These are phyloP conservation scores for Tinamus major DNA, from an alignment of 2,797 vertebrate genomes.

Conservation along the genomic window DNA sequence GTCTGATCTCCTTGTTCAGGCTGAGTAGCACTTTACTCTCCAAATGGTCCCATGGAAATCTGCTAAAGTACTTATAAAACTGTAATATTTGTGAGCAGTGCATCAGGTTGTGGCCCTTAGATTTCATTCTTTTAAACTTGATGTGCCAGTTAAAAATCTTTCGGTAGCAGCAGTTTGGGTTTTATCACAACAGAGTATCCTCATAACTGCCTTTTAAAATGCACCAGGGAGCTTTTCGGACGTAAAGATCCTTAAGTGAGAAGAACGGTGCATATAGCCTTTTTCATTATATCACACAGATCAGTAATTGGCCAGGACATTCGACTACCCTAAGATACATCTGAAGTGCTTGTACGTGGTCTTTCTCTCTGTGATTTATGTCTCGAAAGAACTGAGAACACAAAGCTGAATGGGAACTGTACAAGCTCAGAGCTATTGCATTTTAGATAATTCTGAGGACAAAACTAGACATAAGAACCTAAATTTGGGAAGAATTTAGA, in stretches of 20 bases:
- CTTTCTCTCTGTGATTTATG: constrained; percentile 26
- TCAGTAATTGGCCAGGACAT: constrained; percentile 15
- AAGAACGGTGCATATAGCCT: constrained; percentile 13
- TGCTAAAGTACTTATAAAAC: not conserved
- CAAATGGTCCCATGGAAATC: constrained; percentile 31
- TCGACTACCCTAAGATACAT: not conserved
- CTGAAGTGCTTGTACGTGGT: not conserved
- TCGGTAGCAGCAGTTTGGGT: constrained; percentile 19
- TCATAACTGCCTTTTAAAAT: constrained; percentile 56
- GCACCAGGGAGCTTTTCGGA: constrained; percentile 41
- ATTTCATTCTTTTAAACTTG: constrained; percentile 38
- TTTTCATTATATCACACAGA: not conserved
- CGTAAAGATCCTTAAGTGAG: constrained; percentile 42
- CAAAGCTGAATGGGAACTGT: not conserved
- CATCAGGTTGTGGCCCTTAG: not conserved
- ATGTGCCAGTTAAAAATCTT: constrained; percentile 11
- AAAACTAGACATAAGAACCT: not conserved
- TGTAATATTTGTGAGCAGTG: not conserved
- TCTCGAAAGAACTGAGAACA: not conserved
- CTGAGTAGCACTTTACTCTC: not conserved
- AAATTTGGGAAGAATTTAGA: not conserved
- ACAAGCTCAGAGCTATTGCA: not conserved
- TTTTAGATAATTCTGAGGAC: not conserved
- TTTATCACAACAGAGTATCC: constrained; percentile 47
- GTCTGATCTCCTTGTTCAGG: not conserved